phyloP scores from a whole-genome alignment of 2,888 invertebrate genomes.

The Amblyjoppa fuscipennis region DNA sequence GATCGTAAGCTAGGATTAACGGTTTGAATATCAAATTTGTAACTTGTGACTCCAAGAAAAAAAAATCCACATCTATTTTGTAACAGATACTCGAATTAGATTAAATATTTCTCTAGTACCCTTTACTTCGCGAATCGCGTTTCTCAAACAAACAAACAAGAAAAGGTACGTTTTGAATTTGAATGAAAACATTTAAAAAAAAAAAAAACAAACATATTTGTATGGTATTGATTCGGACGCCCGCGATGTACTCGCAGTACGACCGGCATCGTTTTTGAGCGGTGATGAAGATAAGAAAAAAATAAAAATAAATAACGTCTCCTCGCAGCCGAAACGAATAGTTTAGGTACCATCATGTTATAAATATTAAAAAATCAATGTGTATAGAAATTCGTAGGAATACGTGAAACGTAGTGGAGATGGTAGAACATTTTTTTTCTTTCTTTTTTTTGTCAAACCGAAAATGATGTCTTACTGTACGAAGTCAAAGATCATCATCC shows the following conservation, averaged over 20 bases:
- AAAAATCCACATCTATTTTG: slow-evolving; percentile 63
- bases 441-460: slow-evolving; percentile 17
- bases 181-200: not conserved
- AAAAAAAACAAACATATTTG: slow-evolving; percentile 31
- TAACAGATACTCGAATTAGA: slow-evolving; percentile 61
- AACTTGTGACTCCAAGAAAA: slow-evolving; percentile 50
- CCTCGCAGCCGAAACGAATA: slow-evolving; percentile 34
- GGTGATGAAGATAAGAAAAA: slow-evolving; percentile 28
- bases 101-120: slow-evolving; percentile 60
- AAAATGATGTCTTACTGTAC: slow-evolving; percentile 9
- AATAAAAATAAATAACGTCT: slow-evolving; percentile 22
- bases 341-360: slow-evolving; percentile 51
- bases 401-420: slow-evolving; percentile 45
- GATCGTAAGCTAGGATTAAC: slow-evolving; percentile 65
- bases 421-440: slow-evolving; percentile 22
- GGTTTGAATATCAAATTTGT: slow-evolving; percentile 65
- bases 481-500: slow-evolving; percentile 16
- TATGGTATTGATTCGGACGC: slow-evolving; percentile 45
- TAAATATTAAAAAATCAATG: slow-evolving; percentile 52
- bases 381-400: slow-evolving; percentile 62
- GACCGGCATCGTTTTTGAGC: slow-evolving; percentile 36
- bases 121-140: slow-evolving; percentile 46
- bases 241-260: slow-evolving; percentile 25
- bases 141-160: slow-evolving; percentile 12
- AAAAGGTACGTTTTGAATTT: slow-evolving; percentile 12